phyloP scores from a whole-genome alignment of 2,113 vertebrate genomes.

The Tympanuchus pallidicinctus region DNA sequence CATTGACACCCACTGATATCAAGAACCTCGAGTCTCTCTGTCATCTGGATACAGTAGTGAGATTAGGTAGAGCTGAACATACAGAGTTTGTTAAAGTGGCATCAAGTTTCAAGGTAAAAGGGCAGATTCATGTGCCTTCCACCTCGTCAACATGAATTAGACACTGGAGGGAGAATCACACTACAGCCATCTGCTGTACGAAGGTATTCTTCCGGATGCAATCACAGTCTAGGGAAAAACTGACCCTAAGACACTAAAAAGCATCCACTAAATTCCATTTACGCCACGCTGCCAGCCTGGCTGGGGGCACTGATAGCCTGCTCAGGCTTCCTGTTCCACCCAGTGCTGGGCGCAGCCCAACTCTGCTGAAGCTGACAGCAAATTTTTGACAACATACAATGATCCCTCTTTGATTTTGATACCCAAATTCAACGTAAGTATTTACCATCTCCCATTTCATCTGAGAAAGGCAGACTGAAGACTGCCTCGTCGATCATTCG shows the following conservation, averaged over 20 bases:
- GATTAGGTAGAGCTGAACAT: not conserved
- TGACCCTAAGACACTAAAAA: too few species aligned
- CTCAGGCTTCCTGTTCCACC: not conserved
- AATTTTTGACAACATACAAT: not conserved
- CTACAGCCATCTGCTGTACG: not conserved
- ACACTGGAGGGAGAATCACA: not conserved
- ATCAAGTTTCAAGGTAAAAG: not conserved
- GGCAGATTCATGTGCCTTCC: not conserved
- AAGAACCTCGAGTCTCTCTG: not conserved
- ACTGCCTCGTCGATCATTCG: slow-evolving; percentile 95
- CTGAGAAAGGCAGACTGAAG: slow-evolving; percentile 94
- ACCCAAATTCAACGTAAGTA: not conserved
- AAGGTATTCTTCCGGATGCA: not conserved
- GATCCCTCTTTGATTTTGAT: not conserved
- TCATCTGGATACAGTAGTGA: not conserved
- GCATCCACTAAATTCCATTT: not conserved
- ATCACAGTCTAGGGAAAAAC: not conserved
- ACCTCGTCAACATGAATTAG: not conserved
- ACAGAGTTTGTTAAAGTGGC: not conserved
- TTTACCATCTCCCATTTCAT: slow-evolving; percentile 98
- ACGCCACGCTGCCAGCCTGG: not conserved
- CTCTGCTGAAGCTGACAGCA: not conserved
- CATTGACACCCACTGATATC: not conserved
- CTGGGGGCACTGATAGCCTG: not conserved
- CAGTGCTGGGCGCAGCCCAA: not conserved